Base-by-base conservation (phyloP, 2,113 vertebrate species). In the Lampris megalopsis region DNA sequence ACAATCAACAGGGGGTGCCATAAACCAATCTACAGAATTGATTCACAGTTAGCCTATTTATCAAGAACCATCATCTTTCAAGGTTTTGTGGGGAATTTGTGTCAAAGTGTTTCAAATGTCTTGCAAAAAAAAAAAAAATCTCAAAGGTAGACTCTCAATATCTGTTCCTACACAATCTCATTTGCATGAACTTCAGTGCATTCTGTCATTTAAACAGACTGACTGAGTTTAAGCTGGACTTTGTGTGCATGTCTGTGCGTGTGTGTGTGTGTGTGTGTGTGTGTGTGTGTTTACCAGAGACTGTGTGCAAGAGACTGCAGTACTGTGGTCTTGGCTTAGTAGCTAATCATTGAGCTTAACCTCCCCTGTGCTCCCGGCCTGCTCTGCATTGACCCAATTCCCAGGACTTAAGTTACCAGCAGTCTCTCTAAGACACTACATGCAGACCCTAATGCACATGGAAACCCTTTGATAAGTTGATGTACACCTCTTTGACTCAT, bases 281-380 rank as follows among this genome's bases (percentile, higher is more conserved):
- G 68, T 47, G 5, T 11, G 62, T 10, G 64, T 54, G 47, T 80
- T 48, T 61, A 63, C 63, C 13, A 38, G 71, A 77, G 71, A 45
- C 65, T 42, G 53, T 68, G 70, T 81, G 54, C 69, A 56, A 69
- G 77, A 91, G 89, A 88, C 85, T 85, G 86, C 68, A 80, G 76
- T 81, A n/a, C 86, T 87, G 83, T 89, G 86, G 91, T 90, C 87
- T 82, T 68, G 83, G 90, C 90, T 93, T 91, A 92, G 88, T 56
- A 73, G 86, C 89, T 93, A 91, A 93, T 93, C 89, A 88, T 86
- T 63, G 83, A 82, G 90, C 90, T 94, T 93, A 93, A 91, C 90
- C 89, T 93, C 77, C 71, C 81, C 89, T 85, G 71, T 85, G 69
- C 85, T 86, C 66, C 86, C 68, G 85, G 69, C 86, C 87, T 62